Evolutionary conservation across 1,140 invertebrate genomes (phyloP).

Genomic region (Oedothorax gibbosus): DNA sequence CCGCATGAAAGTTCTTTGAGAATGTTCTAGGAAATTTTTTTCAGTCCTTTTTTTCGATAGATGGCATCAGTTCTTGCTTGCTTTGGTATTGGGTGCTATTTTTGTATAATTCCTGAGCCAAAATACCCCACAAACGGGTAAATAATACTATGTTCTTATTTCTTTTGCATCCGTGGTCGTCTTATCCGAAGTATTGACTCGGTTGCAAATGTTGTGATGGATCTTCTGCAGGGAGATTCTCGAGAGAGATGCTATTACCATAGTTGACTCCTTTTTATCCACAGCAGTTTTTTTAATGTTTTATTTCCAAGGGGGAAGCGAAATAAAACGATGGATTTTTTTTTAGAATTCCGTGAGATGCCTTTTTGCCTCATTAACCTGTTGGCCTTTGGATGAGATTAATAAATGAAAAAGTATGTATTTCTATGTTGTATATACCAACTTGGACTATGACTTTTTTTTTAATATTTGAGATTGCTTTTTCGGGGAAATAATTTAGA

Average conservation of each 20-base stretch:
- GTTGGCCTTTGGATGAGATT: conserved; percentile 50
- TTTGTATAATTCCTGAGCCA: too few species aligned
- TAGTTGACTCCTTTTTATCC: conserved; percentile 40
- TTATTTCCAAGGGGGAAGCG: neutral
- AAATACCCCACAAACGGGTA: too few species aligned
- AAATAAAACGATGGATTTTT: conserved; percentile 20
- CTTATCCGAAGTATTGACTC: conserved; percentile 58
- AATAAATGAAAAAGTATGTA: conserved; percentile 33
- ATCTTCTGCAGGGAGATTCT: conserved; percentile 31
- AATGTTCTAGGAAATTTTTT: too few species aligned
- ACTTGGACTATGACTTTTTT: too few species aligned
- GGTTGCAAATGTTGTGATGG: conserved; percentile 54
- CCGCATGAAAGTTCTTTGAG: too few species aligned
- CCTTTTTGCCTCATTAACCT: conserved; percentile 56
- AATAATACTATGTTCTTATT: neutral
- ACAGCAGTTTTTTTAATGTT: neutral
- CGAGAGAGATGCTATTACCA: conserved; percentile 22
- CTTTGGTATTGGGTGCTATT: too few species aligned
- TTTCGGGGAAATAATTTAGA: conserved; percentile 57
- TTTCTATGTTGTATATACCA: too few species aligned
- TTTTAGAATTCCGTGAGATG: conserved; percentile 20
- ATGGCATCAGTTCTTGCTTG: too few species aligned
- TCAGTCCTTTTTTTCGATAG: too few species aligned
- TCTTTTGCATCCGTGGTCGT: neutral
- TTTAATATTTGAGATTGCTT: conserved; percentile 39